Evolutionary conservation across 2,797 vertebrate species (phyloP), one percentile per base, ranked within the genome.

Genomic region (Coilia nasus): DNA sequence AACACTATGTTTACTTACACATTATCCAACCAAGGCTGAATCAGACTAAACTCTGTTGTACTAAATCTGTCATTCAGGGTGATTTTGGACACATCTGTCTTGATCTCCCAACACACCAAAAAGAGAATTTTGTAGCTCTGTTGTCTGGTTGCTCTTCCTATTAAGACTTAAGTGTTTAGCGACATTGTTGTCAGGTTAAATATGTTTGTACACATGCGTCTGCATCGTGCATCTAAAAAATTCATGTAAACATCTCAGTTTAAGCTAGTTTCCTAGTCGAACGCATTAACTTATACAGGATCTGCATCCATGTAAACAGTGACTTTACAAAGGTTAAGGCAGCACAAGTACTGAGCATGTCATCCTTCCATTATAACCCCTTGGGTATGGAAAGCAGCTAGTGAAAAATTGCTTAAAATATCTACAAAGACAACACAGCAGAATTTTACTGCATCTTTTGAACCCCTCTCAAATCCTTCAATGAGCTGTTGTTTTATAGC

Each of bases 21-120:
- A 44, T 78, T 12, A 75, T 78, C 71, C 31, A 44, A 31, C 64
- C 14, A 71, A 2, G 25, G 31, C 64, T 12, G 28, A 71, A 67
- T 56, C 59, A 47, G 47, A 82, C 59, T 83, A 83, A 86, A 86
- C 81, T 62, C 80, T 81, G 41, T 83, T 59, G 14, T 7, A 71
- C 10, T 31, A 67, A 67, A 67, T 25, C 12, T 14, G n/a, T 62
- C 3, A 62, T 62, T 62, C 60, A 64, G 23, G 60, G n/a, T 25
- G 60, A 64, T 23, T 23, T 64, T 23, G 60, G 60, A 1, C 23
- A 23, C 23, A 64, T 9, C 60, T 23, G 23, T 64, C 7, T 64
- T 23, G n/a, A 59, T 62, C n/a, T 62, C 60, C 1, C n/a, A n/a
- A 62, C 7, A 62, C 6, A 7, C 23, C 21, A 23, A 62, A 23